Percentiles rank a stretch among this genome's conserved stretches.
Conservation (phyloP, 2,113 vertebrate genomes). For the Eulacestoma nigropectus region DNA sequence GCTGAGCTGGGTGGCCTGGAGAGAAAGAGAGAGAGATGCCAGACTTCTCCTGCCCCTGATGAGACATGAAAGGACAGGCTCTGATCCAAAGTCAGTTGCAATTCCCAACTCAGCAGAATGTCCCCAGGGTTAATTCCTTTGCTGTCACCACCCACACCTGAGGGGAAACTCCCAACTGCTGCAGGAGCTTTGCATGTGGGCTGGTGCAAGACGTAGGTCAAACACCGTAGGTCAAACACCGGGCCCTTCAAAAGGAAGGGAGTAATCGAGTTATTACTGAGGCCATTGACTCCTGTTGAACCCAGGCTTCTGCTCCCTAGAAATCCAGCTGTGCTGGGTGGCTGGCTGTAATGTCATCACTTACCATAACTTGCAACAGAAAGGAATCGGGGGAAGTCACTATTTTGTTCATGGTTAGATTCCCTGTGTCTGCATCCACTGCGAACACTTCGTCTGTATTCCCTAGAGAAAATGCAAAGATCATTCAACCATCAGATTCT, state of each 20-base stretch:
- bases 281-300: neutral
- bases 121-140: neutral
- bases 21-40: neutral
- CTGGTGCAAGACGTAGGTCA: neutral
- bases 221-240: no score
- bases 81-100: rapidly evolving
- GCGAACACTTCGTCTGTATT: conserved; percentile 74
- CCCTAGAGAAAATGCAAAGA: conserved; percentile 63
- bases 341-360: neutral
- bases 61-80: neutral
- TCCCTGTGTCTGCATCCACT: conserved; percentile 75
- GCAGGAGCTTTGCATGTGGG: neutral
- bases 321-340: neutral
- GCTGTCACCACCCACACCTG: neutral
- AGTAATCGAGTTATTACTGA: neutral
- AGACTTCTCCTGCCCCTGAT: neutral
- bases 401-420: conserved; percentile 80
- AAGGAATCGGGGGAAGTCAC: conserved; percentile 69
- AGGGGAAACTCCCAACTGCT: neutral
- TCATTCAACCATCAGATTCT: neutral
- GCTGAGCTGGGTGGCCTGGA: conserved; percentile 79
- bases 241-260: neutral
- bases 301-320: neutral
- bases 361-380: conserved; percentile 81
- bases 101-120: neutral